Percentiles rank a stretch among this genome's conserved stretches.
These are phyloP conservation scores for Pinna nobilis DNA, from an alignment of 1,140 invertebrate genomes.

Conservation along the genomic window DNA sequence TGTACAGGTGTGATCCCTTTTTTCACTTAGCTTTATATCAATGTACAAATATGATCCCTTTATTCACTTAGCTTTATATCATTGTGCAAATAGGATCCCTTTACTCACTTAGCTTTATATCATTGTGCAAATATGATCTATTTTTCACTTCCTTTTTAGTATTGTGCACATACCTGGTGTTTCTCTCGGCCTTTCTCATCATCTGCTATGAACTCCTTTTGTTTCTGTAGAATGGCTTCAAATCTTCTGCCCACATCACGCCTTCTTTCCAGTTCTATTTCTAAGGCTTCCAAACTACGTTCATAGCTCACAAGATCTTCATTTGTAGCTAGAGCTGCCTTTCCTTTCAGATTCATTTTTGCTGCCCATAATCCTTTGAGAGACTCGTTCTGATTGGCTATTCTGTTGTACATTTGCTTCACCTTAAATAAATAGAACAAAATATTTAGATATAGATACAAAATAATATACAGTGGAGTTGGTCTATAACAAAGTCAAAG, in stretches of 20 bases:
- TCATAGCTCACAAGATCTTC: constrained; percentile 65
- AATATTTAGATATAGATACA: background rate
- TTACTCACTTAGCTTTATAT: no score
- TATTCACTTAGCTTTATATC: no score
- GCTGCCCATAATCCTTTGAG: constrained; percentile 71
- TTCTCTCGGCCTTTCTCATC: constrained; percentile 64
- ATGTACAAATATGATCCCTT: no score
- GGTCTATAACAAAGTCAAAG: no score
- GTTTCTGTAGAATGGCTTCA: constrained; percentile 55
- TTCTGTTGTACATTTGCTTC: constrained; percentile 68
- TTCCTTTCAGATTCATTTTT: constrained; percentile 69
- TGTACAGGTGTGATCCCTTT: no score
- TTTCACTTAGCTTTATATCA: no score
- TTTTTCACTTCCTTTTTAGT: background rate
- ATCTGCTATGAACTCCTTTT: constrained; percentile 57
- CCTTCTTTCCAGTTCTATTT: constrained; percentile 66
- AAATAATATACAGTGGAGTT: background rate
- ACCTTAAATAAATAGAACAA: constrained; percentile 39
- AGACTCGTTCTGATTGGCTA: constrained; percentile 67
- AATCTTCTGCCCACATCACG: constrained; percentile 65
- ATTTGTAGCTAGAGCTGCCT: constrained; percentile 57
- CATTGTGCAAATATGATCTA: background rate
- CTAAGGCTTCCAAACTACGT: constrained; percentile 60
- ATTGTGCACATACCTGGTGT: constrained; percentile 60
- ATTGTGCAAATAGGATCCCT: no score